Conservation (phyloP, 2,888 invertebrate genomes). For the Cinara cedri region DNA sequence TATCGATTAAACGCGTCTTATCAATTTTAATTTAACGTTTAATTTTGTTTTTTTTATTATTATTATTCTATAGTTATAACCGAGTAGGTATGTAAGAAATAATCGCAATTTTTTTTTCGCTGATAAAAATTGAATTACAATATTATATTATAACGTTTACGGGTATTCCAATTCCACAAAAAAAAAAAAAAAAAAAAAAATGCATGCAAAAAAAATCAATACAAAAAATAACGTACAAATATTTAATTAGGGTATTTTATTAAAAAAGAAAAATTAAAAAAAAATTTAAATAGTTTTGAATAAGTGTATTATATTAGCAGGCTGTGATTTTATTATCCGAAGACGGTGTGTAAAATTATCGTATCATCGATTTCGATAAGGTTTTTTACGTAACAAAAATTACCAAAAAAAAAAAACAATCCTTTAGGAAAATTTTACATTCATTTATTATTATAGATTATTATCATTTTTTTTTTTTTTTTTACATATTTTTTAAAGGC, state of each 20-base stretch:
- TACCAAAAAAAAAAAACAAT: background rate
- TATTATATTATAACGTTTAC: too few species aligned
- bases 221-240: conserved; percentile 31
- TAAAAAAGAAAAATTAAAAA: background rate
- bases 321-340: conserved; percentile 30
- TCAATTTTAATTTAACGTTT: too few species aligned
- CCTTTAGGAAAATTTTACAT: too few species aligned
- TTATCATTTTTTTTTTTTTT: too few species aligned
- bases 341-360: conserved; percentile 1
- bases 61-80: too few species aligned
- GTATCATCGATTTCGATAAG: background rate
- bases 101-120: too few species aligned
- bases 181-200: background rate
- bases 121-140: too few species aligned
- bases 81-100: too few species aligned
- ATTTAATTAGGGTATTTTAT: conserved; percentile 17
- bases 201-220: background rate
- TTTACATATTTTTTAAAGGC: too few species aligned
- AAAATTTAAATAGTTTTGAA: background rate
- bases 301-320: conserved; percentile 7
- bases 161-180: background rate
- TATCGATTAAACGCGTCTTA: background rate
- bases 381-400: conserved; percentile 2
- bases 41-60: too few species aligned
- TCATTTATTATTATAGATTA: too few species aligned